Evolutionary conservation across 2,113 vertebrate genomes (phyloP).

Genomic region (Leiothrix lutea): DNA sequence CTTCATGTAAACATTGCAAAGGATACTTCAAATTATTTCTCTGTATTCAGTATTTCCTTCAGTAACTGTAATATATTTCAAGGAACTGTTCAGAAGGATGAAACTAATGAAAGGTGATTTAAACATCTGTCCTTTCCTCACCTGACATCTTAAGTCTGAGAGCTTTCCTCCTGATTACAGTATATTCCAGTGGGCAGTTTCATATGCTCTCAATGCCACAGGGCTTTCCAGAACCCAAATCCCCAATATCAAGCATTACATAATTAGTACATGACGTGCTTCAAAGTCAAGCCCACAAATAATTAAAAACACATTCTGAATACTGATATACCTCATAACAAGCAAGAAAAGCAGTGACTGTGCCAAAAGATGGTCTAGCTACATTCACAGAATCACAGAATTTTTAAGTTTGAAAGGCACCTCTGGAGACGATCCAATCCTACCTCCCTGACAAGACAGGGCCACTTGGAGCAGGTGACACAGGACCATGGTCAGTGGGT

Average conservation of each 20-base stretch:
- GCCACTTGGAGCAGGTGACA: background rate
- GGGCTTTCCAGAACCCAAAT: background rate
- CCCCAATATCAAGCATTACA: background rate
- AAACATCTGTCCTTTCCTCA: background rate
- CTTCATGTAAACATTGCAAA: background rate
- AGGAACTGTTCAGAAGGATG: background rate
- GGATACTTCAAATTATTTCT: background rate
- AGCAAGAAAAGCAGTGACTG: background rate
- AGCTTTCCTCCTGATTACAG: background rate
- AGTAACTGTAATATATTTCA: background rate
- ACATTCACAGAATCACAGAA: background rate
- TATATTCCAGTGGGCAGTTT: background rate
- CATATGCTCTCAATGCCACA: background rate
- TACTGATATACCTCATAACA: rapidly evolving
- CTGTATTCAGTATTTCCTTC: background rate
- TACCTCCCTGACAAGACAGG: background rate
- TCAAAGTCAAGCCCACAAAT: background rate
- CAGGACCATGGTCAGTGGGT: background rate
- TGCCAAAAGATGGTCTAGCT: rapidly evolving
- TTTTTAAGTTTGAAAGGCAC: background rate
- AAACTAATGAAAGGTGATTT: background rate
- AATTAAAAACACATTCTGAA: background rate
- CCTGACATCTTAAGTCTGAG: background rate
- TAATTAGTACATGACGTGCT: background rate
- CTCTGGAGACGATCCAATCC: background rate